Conservation (phyloP, 37 sponge, comb jelly and placozoan species). For the Halichondria panicea region DNA sequence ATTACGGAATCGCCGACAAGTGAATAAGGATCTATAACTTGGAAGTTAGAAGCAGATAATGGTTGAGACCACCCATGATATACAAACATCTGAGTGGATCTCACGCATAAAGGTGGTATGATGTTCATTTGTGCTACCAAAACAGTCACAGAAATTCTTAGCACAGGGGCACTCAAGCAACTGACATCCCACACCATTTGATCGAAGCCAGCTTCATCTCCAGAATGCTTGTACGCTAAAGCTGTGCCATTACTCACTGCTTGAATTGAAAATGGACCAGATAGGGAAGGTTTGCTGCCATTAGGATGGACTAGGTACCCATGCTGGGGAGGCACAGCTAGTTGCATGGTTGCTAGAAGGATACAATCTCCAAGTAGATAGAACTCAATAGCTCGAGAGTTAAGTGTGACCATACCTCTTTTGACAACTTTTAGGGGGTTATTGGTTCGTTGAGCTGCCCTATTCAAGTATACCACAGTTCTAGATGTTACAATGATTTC, state of each 20-base stretch:
- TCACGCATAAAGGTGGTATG: not conserved
- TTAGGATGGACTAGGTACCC: conserved; percentile 3
- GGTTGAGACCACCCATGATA: conserved; percentile 15
- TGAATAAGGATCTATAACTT: conserved; percentile 5
- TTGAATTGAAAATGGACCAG: not conserved
- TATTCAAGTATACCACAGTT: not conserved
- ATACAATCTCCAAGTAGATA: not conserved
- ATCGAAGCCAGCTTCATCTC: conserved; percentile 7
- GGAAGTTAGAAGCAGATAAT: not conserved
- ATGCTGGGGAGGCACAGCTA: conserved; percentile 14
- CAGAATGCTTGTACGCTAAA: conserved; percentile 1
- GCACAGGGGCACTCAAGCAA: not conserved
- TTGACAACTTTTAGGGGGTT: not conserved
- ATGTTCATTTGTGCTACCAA: conserved; percentile 4
- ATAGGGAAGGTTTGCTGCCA: not conserved
- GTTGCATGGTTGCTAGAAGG: not conserved
- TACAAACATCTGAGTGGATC: not conserved
- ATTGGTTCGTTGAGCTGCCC: conserved; percentile 16
- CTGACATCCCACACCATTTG: conserved; percentile 8
- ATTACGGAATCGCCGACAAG: too few relatives aligned
- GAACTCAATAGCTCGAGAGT: not conserved
- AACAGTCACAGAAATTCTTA: conserved; percentile 1
- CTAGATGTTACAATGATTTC: conserved; percentile 1
- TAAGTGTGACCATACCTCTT: conserved; percentile 14
- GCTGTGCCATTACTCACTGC: not conserved